Evolutionary conservation across 2,888 invertebrate species (phyloP), one percentile per base, ranked within the genome.

Genomic region (Fabriciana adippe): DNA sequence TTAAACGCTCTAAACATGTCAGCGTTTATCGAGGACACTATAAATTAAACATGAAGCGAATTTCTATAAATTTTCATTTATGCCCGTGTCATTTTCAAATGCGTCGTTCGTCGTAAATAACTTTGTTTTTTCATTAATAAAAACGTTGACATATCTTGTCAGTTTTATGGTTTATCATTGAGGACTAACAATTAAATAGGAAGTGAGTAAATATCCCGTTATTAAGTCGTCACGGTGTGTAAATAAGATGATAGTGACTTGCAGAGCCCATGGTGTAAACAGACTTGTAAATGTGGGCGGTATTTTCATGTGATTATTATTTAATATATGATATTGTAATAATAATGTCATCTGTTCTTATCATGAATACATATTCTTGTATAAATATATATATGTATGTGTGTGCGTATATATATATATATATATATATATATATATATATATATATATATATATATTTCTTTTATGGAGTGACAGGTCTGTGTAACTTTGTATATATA

Each of bases 11-110:
- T 67, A 64, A 64, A 55, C 59, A 50, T 55, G 68, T 54, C 45
- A 68, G 55, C 41, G 51, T 65, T 55, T 64, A 68, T 66, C 67
- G 72, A 69, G 74, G 73, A 73, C 73, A 66, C 72, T 68, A 75
- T 81, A 73, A 81, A 81, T 79, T 77, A 78, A 81, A 75, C 75
- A 76, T 78, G 70, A 74, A 66, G 66, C 70, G 59, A 65, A 70
- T 74, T 76, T 18, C 69, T 55, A 59, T 67, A 67, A 70, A 74
- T 79, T 83, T 82, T 80, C 76, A 81, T 79, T 81, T 79, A 82
- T 77, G 48, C 60, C 50, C 77, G 68, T 72, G 70, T 73, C 64
- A 21, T 41, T 71, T 71, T 65, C 26, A 67, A 69, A 63, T 69
- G 60, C 56, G 48, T 62, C 35, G 35, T 56, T 64, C 45, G 26